A percentile compares a stretch with the other conserved stretches of the same genome.
Conservation (phyloP, 2,888 invertebrate genomes). For the Oxytorus armatus region DNA sequence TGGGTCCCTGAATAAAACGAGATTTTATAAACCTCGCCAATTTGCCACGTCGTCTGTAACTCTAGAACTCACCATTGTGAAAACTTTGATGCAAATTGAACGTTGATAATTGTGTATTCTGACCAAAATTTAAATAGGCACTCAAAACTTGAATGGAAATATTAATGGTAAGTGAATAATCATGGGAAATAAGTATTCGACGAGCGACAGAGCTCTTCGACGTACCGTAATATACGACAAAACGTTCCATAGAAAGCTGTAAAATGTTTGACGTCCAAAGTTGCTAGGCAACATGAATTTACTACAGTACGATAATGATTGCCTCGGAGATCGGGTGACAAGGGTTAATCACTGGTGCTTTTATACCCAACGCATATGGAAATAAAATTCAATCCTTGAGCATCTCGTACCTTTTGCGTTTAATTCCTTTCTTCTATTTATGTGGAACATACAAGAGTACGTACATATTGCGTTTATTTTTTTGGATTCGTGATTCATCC, state of each 20-base stretch:
- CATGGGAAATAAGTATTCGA: conserved; percentile 2
- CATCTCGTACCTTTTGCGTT: conserved; percentile 49
- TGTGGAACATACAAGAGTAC: conserved; percentile 63
- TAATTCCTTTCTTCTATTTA: conserved; percentile 44
- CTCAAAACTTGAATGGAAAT: not conserved
- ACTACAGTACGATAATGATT: too few species aligned
- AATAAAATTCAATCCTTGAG: conserved; percentile 36
- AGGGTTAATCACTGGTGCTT: too few species aligned
- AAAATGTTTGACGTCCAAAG: conserved; percentile 32
- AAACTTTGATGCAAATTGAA: not conserved
- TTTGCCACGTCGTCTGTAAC: too few species aligned
- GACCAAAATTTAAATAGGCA: not conserved
- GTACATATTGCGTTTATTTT: conserved; percentile 50
- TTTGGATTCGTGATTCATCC: conserved; percentile 21
- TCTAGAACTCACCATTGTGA: conserved; percentile 52
- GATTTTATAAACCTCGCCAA: not conserved
- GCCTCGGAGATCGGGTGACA: too few species aligned
- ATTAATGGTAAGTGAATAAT: not conserved
- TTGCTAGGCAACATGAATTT: conserved; percentile 55
- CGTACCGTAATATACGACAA: not conserved
- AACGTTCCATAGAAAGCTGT: conserved; percentile 9
- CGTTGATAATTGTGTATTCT: not conserved
- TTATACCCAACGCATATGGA: not conserved
- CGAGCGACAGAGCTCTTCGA: not conserved
- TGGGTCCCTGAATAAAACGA: conserved; percentile 72